Evolutionary conservation across 2,113 vertebrate genomes (phyloP).

Genomic region (Hemiscyllium ocellatum): DNA sequence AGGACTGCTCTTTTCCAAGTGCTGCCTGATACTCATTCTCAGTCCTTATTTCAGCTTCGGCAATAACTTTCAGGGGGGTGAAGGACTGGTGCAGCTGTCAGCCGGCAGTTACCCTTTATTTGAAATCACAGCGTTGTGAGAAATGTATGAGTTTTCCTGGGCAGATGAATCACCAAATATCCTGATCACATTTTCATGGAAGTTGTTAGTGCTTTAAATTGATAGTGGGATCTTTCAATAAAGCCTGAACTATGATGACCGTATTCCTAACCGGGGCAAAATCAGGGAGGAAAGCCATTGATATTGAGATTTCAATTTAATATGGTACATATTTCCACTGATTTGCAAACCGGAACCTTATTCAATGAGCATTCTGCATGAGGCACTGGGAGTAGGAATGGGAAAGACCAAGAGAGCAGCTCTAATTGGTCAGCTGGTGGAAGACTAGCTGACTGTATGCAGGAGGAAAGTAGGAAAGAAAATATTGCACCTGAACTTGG

Average conservation of each 20-base stretch:
- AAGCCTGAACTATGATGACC: neutral
- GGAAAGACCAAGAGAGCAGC: neutral
- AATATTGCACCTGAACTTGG: neutral
- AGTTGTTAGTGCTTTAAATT: neutral
- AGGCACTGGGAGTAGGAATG: neutral
- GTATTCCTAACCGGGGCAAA: neutral
- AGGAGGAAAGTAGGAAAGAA: neutral
- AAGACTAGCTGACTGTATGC: neutral
- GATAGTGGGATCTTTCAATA: neutral
- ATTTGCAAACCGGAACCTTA: neutral
- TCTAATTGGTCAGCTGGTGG: neutral
- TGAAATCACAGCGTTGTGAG: neutral
- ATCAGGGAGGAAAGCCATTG: neutral
- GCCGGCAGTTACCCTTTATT: neutral
- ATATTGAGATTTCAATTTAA: neutral
- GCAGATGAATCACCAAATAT: neutral
- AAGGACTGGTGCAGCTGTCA: neutral
- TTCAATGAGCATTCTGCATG: neutral
- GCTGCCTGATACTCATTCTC: neutral
- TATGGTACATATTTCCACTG: neutral
- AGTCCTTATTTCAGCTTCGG: neutral
- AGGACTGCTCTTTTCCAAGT: neutral
- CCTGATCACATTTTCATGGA: neutral
- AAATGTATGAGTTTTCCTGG: neutral
- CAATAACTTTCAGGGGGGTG: neutral